phyloP scores from a whole-genome alignment of 2,113 vertebrate species.

The Raja brachyura region DNA sequence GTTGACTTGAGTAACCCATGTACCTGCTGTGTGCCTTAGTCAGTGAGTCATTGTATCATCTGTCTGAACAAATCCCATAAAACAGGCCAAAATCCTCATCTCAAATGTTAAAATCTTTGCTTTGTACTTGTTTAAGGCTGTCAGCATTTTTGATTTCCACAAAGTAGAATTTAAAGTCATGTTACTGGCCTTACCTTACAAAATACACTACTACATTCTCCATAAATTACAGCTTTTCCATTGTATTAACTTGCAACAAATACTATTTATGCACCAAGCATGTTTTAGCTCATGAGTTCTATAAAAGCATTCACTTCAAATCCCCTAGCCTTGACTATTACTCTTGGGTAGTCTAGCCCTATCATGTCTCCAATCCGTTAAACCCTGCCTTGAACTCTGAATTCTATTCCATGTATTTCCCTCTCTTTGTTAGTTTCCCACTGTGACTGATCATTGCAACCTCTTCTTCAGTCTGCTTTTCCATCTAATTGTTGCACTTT shows the following conservation, averaged over 20 bases:
- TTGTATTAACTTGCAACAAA: not conserved
- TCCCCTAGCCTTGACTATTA: not conserved
- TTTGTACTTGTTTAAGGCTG: not conserved
- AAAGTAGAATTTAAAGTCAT: not conserved
- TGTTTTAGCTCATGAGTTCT: not conserved
- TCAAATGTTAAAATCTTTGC: not conserved
- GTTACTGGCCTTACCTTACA: not conserved
- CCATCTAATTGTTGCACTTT: not conserved
- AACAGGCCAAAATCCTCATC: not conserved
- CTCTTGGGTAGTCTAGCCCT: not conserved
- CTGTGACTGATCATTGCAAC: not conserved
- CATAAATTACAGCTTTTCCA: not conserved
- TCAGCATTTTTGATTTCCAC: not conserved
- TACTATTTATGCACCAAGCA: not conserved
- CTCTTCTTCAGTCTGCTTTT: not conserved
- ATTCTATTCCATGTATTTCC: not conserved
- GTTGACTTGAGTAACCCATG: not conserved
- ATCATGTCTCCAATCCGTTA: not conserved
- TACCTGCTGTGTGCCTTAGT: not conserved
- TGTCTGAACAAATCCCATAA: not conserved
- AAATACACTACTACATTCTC: too few relatives aligned
- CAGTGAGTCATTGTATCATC: too few relatives aligned
- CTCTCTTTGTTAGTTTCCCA: not conserved
- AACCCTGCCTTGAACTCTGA: not conserved
- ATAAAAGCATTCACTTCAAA: not conserved